Base-by-base conservation (phyloP, 2,113 vertebrate species). In the Phocoena phocoena region DNA sequence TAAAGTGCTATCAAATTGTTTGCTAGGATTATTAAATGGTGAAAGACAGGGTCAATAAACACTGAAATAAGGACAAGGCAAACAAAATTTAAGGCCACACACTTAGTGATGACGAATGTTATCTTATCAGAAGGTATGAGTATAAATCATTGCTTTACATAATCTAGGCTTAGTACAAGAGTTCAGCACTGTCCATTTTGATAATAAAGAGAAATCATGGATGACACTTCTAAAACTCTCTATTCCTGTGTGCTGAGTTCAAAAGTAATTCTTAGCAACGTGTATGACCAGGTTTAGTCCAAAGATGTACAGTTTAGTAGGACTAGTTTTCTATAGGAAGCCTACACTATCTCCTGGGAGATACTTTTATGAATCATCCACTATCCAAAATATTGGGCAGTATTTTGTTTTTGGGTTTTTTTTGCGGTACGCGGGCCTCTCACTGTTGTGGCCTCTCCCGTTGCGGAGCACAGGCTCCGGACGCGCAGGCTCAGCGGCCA, bases 131-230 rank as follows among this genome's bases (percentile, higher is more conserved):
- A 88, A 81, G 20, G 21, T 74, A 0, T 31, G 60, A 6, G 63
- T 15, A 77, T n/a, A 79, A 89, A 68, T 60, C 8, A 26, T 31
- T 83, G 58, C 11, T 33, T 80, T 77, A 47, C 10, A 15, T 15
- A 81, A 58, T 74, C n/a, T 33, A 73, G 13, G 18, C 26, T 87
- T 80, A 85, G 25, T 36, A n/a, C 3, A 25, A 4, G 68, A 36
- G 1, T 36, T 70, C 58, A 58, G 47, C 86, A 85, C 88, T 74
- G 5, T 18, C 26, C 13, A 47, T 79, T 94, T 81, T 73, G 55
- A 58, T 84, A 91, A 76, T 50, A 85, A 95, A 95, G 55, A 84
- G 33, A 86, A 92, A 63, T 41, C 47, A 81, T 80, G 26, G 55
- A n/a, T 58, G 55, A 76, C 73, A 84, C 25, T 79, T 88, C 60